phyloP scores from a whole-genome alignment of 2,888 invertebrate species.

The Anoplius nigerrimus region DNA sequence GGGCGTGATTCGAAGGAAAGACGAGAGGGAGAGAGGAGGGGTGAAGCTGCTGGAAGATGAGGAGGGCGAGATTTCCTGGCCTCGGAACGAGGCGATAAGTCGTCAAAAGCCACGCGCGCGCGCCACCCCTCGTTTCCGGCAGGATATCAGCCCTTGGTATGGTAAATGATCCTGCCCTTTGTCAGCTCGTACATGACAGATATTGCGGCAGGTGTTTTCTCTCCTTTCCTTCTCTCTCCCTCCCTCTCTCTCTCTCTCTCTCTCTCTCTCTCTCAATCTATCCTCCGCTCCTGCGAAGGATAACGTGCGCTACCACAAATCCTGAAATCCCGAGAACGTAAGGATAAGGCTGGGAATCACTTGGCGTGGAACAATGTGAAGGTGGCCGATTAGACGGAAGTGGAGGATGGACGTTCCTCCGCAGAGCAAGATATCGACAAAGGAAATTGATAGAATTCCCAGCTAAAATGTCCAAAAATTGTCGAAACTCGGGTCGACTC shows the following conservation, averaged over 20 bases:
- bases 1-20: too few species aligned
- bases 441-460: too few species aligned
- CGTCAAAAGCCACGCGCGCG: constrained; percentile 11
- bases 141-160: constrained; percentile 25
- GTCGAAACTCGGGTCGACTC: too few species aligned
- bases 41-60: too few species aligned
- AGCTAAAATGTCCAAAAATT: too few species aligned
- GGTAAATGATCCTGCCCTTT: constrained; percentile 44
- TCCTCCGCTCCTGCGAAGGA: too few species aligned
- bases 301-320: neutral
- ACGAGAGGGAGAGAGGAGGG: too few species aligned
- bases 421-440: too few species aligned
- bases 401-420: too few species aligned
- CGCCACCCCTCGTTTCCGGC: constrained; percentile 11
- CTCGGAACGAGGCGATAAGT: constrained; percentile 37
- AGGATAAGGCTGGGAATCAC: constrained; percentile 42
- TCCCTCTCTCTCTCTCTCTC: constrained; percentile 14
- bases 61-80: too few species aligned
- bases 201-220: constrained; percentile 55
- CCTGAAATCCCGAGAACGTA: constrained; percentile 25
- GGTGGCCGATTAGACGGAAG: too few species aligned
- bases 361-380: neutral
- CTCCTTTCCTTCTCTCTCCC: constrained; percentile 21
- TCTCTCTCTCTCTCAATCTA: constrained; percentile 10
- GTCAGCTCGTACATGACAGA: constrained; percentile 43